phyloP scores from a whole-genome alignment of 30 jellyfish, hydroid and myxozoan genomes.

The Aurelia aurita complex sp. Pacific region DNA sequence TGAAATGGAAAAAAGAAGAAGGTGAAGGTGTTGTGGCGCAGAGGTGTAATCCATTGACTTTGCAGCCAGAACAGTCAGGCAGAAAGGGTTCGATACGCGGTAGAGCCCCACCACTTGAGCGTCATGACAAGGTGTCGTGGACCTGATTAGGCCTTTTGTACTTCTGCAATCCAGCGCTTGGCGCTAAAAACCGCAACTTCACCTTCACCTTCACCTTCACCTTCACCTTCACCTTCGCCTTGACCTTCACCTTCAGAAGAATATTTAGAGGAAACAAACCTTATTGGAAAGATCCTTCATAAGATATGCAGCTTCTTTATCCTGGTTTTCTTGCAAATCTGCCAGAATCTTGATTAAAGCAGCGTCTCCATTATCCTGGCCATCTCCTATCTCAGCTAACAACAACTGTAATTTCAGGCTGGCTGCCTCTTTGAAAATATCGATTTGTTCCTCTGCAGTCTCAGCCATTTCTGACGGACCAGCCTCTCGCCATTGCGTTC shows the following conservation, averaged over 20 bases:
- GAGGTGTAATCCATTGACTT: too few species aligned
- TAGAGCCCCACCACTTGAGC: too few species aligned
- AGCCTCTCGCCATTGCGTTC: conserved; percentile 80
- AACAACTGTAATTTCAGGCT: conserved; percentile 59
- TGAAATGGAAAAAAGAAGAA: too few species aligned
- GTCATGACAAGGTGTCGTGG: too few species aligned
- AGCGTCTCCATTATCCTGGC: conserved; percentile 31
- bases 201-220: too few species aligned
- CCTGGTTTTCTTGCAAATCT: conserved; percentile 92
- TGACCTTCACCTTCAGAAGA: background rate
- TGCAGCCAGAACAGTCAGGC: too few species aligned
- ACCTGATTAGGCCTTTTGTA: too few species aligned
- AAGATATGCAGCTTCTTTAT: conserved; percentile 73
- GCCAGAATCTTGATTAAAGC: conserved; percentile 74
- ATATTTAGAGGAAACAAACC: conserved; percentile 29
- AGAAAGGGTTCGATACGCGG: too few species aligned
- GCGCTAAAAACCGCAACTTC: too few species aligned
- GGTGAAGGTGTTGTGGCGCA: background rate
- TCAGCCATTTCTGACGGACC: conserved; percentile 58
- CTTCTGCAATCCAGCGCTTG: too few species aligned
- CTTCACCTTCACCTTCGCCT: background rate
- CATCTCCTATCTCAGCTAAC: conserved; percentile 52
- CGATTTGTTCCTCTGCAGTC: conserved; percentile 50
- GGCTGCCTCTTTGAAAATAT: conserved; percentile 56
- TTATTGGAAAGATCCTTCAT: conserved; percentile 74